Conservation (phyloP, 2,113 vertebrate species). For the Bubo scandiacus region DNA sequence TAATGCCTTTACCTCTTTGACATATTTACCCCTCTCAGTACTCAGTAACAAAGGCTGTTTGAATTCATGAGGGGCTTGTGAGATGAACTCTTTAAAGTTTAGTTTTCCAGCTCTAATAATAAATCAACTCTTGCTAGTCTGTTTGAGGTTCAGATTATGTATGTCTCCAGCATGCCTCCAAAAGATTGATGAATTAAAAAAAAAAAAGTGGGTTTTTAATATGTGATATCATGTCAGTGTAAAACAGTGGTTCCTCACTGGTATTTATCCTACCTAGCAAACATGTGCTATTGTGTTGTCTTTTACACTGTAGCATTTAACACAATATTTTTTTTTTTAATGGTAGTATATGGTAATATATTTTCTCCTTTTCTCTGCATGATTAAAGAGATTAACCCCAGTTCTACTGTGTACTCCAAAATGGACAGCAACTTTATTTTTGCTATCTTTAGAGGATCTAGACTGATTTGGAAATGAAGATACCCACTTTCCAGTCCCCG, state of each 20-base stretch:
- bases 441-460: background rate
- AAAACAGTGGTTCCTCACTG: background rate
- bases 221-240: too few species aligned
- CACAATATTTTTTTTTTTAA: background rate
- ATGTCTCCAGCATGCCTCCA: background rate
- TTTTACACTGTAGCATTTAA: background rate
- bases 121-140: background rate
- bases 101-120: background rate
- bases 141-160: background rate
- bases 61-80: background rate
- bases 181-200: background rate
- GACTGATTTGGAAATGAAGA: background rate
- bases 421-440: background rate
- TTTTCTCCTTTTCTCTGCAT: background rate
- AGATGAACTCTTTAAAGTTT: background rate
- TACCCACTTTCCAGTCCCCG: background rate
- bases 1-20: background rate
- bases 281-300: accelerated
- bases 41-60: background rate
- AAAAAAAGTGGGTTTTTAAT: accelerated
- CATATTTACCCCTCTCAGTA: background rate
- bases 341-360: too few species aligned
- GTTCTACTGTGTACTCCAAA: background rate
- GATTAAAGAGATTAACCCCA: background rate
- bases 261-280: background rate